A percentile compares a stretch with the other conserved stretches of the same genome.
phyloP scores from a whole-genome alignment of 2,888 invertebrate species.

The Patella caerulea region DNA sequence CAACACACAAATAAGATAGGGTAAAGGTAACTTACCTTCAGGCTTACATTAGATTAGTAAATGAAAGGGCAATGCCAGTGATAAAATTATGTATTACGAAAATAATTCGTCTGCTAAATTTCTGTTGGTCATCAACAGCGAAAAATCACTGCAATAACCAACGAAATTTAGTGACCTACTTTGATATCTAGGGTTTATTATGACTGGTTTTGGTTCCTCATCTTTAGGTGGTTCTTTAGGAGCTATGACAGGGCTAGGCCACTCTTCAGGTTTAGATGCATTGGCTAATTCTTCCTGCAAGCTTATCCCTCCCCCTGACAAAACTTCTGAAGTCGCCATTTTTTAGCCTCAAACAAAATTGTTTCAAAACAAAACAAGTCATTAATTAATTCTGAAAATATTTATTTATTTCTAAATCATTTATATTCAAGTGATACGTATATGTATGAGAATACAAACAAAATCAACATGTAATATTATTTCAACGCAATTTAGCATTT shows the following conservation, averaged over 20 bases:
- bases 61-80: too few relatives aligned
- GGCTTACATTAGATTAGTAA: too few relatives aligned
- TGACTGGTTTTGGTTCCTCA: constrained; percentile 4
- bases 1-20: too few relatives aligned
- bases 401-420: too few relatives aligned
- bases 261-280: constrained; percentile 15
- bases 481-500: too few relatives aligned
- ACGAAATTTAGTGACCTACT: constrained; percentile 19
- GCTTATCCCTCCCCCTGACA: constrained; percentile 8
- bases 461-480: too few relatives aligned
- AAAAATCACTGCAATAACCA: constrained; percentile 11
- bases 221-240: constrained; percentile 1
- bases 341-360: neutral
- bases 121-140: constrained; percentile 13
- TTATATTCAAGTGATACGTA: too few relatives aligned
- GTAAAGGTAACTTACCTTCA: too few relatives aligned
- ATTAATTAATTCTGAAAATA: too few relatives aligned
- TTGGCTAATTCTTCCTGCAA: constrained; percentile 22
- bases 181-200: constrained; percentile 18
- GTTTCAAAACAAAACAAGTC: too few relatives aligned
- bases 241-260: constrained; percentile 29
- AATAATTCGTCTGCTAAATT: constrained; percentile 10
- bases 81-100: too few relatives aligned
- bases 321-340: constrained; percentile 9
- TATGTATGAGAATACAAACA: too few relatives aligned